These are phyloP conservation scores for Acanthacorydalis orientalis DNA, from an alignment of 2,888 invertebrate genomes.

Conservation along the genomic window DNA sequence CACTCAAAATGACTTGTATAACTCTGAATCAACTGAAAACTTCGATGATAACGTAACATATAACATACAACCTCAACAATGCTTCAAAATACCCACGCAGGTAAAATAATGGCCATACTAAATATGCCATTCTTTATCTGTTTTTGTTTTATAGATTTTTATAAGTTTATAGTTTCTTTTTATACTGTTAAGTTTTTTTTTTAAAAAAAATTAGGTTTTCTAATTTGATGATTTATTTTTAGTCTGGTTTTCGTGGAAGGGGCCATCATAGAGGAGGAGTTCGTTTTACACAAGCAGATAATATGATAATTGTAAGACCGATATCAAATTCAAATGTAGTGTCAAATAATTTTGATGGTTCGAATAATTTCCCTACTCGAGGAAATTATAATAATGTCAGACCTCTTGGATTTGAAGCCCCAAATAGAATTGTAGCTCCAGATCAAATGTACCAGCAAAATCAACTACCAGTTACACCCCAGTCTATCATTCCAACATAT, in stretches of 20 bases:
- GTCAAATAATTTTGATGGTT: too few relatives aligned
- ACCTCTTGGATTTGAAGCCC: too few relatives aligned
- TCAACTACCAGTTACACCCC: too few relatives aligned
- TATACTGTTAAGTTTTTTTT: too few relatives aligned
- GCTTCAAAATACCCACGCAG: conserved; percentile 6
- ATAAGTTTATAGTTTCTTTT: neutral
- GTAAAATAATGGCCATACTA: neutral
- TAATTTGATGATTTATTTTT: neutral
- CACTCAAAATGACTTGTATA: conserved; percentile 3
- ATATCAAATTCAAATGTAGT: too few relatives aligned
- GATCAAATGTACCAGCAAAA: too few relatives aligned
- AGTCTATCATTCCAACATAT: too few relatives aligned
- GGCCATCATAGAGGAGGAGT: neutral
- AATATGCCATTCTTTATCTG: too few relatives aligned
- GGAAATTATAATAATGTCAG: too few relatives aligned
- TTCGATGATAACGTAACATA: neutral
- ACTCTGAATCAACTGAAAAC: neutral
- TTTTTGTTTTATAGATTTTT: neutral
- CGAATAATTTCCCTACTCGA: too few relatives aligned
- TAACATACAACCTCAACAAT: conserved; percentile 1
- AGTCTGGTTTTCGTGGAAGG: conserved; percentile 3
- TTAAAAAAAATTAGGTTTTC: too few relatives aligned
- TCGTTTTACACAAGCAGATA: neutral
- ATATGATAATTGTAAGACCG: conserved; percentile 1
- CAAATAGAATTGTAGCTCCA: too few relatives aligned